A percentile compares a stretch with the other conserved stretches of the same genome.
These are phyloP conservation scores for Eubucco bourcierii DNA, from an alignment of 2,113 vertebrate species.

Conservation along the genomic window DNA sequence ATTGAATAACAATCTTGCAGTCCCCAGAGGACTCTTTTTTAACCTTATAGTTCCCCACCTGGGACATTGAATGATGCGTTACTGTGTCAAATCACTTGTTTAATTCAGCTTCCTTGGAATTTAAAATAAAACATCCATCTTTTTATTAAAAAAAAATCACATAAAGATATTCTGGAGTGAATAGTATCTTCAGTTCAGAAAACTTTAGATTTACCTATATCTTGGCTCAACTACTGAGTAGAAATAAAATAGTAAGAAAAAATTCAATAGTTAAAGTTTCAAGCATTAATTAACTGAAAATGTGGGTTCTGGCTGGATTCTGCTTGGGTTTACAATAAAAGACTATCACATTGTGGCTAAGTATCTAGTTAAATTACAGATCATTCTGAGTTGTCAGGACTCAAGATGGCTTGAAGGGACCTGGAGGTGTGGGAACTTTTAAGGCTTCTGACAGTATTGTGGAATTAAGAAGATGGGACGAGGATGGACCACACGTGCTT, in stretches of 20 bases:
- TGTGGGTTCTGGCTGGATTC: background rate
- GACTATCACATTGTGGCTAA: background rate
- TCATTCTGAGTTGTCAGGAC: background rate
- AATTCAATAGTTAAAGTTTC: background rate
- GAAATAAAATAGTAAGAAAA: background rate
- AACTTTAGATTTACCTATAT: background rate
- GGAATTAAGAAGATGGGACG: background rate
- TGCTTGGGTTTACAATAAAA: background rate
- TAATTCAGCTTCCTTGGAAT: background rate
- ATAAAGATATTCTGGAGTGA: background rate
- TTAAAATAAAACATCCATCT: background rate
- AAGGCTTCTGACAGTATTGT: background rate
- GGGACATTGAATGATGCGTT: background rate
- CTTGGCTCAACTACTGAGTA: background rate
- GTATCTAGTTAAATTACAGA: background rate
- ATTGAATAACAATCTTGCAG: no score
- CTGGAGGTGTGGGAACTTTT: background rate
- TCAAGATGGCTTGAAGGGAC: background rate
- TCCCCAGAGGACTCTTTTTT: no score
- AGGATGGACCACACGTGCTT: background rate
- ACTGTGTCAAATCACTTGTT: background rate
- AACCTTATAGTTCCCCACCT: no score
- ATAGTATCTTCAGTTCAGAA: background rate
- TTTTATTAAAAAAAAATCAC: background rate
- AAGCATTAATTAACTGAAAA: background rate